Evolutionary conservation across 2,113 vertebrate genomes (phyloP).

Genomic region (Siniperca knerii): DNA sequence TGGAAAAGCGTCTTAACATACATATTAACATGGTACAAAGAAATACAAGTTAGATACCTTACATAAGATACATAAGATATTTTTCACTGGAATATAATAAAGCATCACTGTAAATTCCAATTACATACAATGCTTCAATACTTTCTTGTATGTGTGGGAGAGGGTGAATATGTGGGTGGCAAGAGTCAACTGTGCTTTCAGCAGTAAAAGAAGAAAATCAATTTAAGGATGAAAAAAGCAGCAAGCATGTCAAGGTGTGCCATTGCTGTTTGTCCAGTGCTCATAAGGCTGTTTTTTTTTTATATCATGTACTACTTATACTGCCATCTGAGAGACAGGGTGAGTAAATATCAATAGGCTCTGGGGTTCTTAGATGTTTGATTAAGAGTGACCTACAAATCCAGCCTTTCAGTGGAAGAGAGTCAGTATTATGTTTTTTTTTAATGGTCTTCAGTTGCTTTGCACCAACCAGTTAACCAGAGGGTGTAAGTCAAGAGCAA

Average conservation of each 20-base stretch:
- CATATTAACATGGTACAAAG: neutral
- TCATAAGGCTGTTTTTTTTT: conserved; percentile 14
- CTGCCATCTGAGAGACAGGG: neutral
- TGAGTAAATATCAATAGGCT: conserved; percentile 28
- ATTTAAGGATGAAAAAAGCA: conserved; percentile 20
- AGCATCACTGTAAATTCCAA: neutral
- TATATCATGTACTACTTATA: conserved; percentile 7
- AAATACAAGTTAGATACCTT: neutral
- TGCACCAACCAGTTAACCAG: neutral
- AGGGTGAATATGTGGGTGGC: conserved; percentile 43
- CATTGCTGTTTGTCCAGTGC: neutral
- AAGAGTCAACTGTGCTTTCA: conserved; percentile 22
- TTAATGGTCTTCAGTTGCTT: neutral
- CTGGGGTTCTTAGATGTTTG: conserved; percentile 2
- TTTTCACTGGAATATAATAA: neutral
- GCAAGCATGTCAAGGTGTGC: conserved; percentile 19
- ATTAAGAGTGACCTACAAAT: conserved; percentile 33
- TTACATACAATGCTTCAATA: neutral
- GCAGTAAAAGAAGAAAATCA: conserved; percentile 46
- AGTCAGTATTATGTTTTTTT: neutral
- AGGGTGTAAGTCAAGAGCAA: neutral
- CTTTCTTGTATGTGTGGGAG: conserved; percentile 18
- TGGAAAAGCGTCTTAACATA: neutral
- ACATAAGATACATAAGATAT: neutral
- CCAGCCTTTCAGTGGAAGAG: conserved; percentile 13